Percentiles rank a stretch among this genome's conserved stretches.
Conservation (phyloP, 2,888 invertebrate species). For the Venustoraphidia nigricollis region DNA sequence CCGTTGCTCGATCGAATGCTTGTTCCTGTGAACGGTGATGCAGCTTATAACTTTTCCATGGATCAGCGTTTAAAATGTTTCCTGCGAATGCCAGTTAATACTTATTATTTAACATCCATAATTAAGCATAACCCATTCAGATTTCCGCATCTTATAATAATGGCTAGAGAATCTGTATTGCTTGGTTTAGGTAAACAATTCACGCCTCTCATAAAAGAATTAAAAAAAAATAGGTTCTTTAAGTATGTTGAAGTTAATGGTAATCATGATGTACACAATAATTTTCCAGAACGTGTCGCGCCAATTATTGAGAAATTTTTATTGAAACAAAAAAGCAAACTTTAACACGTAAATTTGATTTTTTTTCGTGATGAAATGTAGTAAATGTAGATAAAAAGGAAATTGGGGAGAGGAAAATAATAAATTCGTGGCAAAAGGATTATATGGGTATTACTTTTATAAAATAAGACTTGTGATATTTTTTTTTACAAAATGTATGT, state of each 20-base stretch:
- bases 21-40: constrained; percentile 22
- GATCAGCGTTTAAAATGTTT: constrained; percentile 34
- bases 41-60: constrained; percentile 34
- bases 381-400: background rate
- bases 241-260: constrained; percentile 29
- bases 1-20: constrained; percentile 32
- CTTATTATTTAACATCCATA: constrained; percentile 22
- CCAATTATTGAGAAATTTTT: constrained; percentile 19
- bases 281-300: constrained; percentile 35
- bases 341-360: constrained; percentile 12
- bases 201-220: constrained; percentile 13
- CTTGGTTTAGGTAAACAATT: constrained; percentile 11
- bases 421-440: background rate
- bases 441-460: too few species aligned
- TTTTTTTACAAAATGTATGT: too few species aligned
- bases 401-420: background rate
- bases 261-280: constrained; percentile 45
- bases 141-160: constrained; percentile 25
- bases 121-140: constrained; percentile 19
- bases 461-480: too few species aligned
- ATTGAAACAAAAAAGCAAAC: constrained; percentile 15
- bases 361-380: too few species aligned
- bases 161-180: constrained; percentile 12
- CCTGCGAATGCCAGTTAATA: constrained; percentile 24
- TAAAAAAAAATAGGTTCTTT: constrained; percentile 17